Evolutionary conservation across 2,888 invertebrate genomes (phyloP), one percentile per base, ranked within the genome.

Genomic region (Lordiphosa fenestrarum): DNA sequence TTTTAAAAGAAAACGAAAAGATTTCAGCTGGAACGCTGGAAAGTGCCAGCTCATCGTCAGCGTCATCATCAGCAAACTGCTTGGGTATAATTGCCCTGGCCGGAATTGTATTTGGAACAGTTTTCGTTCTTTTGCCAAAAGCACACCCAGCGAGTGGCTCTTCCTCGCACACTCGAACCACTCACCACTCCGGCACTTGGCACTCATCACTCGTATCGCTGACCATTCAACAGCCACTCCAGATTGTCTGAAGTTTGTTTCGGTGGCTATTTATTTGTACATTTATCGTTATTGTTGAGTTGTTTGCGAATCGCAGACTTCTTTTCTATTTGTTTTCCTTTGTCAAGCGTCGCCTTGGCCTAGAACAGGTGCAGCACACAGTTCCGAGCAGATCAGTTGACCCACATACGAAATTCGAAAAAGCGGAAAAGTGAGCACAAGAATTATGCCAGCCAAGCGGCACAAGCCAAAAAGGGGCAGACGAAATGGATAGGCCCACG

Each of bases 1-100:
- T 37, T 52, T 52, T 49, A 47, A 77, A 74, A 77, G 76, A 81
- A 77, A 77, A 77, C 73, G 83, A 77, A 82, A 77, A 77, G 71
- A 71, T 75, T 82, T 75, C 64, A 75, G 64, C 57, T 77, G 80
- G 80, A 77, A 82, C 76, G 58, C 53, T 12, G 60, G 59, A 68
- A 70, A 72, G 68, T 73, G 72, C 73, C 58, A 68, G 64, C 47
- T 73, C 72, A 73, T 72, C 58, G 53, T 54, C 51, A 48, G 37
- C 55, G 40, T 48, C 47, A 54, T 60, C 40, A 30, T 41, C 30
- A 33, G 55, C 49, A 53, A 5, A 19, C n/a, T 21, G 21, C 39
- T 10, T 62, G 66, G 57, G 40, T 46, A 41, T 49, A 50, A 62
- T 62, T 62, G 63, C 54, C 44, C 63, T 47, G 55, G 47, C 50